Base-by-base conservation (phyloP, 1,140 invertebrate species). In the Drosophila teissieri region DNA sequence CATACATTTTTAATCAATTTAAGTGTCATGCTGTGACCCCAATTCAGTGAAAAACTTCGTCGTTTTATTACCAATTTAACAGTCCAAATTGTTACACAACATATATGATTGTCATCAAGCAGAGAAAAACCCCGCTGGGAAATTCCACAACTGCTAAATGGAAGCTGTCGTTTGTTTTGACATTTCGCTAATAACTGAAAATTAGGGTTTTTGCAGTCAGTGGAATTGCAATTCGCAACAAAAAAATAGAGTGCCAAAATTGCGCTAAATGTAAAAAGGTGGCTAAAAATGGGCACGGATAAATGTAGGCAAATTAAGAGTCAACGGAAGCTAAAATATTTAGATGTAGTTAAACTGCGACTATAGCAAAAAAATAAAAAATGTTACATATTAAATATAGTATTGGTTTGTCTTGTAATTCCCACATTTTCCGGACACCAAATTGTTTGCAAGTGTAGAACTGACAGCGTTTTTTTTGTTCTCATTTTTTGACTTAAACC, bases 111-210 rank as follows among this genome's bases (percentile, higher is more conserved):
- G 64, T 51, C 61, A 58, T 24, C 3, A n/a, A 19, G 40, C 42
- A 79, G 77, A 44, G 12, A 36, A 63, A 19, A 44, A 44, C 12
- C 45, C 44, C 44, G 31, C 34, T 39, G 49, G 27, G 22, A 65
- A 65, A 65, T 22, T 52, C 49, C 58, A 17, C 27, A 40, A 45
- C 52, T 51, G 67, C 36, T 64, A 73, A 78, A 82, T 72, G 39
- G 61, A 34, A 57, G 45, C 60, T 89, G 62, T 76, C 78, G 86
- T 77, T 83, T 89, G 79, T 83, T 86, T 77, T 80, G 84, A 88
- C 83, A 89, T 77, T 88, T 56, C 49, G 52, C 76, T 88, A 89
- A 88, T 88, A 83, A 84, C 79, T 77, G 72, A 77, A 89, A 83
- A 86, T 88, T 83, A 82, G 65, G 76, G 51, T 73, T 79, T 73